Conservation (phyloP, 2,113 vertebrate species). For the Chunga burmeisteri region DNA sequence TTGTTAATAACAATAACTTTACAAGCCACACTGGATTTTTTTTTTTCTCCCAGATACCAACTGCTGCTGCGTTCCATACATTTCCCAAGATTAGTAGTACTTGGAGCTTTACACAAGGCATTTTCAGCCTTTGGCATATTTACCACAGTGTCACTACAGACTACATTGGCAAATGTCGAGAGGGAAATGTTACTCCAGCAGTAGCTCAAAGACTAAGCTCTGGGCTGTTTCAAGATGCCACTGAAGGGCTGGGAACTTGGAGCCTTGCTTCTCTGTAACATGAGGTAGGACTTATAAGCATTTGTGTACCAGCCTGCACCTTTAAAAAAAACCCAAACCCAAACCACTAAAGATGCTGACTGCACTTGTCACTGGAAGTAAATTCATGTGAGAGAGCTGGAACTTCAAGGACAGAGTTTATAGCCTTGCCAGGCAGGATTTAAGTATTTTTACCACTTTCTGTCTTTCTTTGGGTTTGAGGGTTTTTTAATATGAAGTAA, state of each 20-base stretch:
- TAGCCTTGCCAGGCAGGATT: background rate
- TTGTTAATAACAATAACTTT: background rate
- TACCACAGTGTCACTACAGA: background rate
- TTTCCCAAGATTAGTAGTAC: background rate
- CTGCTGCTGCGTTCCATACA: background rate
- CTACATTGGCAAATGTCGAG: background rate
- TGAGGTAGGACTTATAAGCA: background rate
- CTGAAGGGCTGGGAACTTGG: background rate
- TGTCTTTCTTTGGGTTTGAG: background rate
- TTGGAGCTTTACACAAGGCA: background rate
- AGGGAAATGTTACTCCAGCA: background rate
- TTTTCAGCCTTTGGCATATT: background rate
- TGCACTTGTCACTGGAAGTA: background rate
- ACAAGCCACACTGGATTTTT: background rate
- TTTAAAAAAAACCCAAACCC: background rate
- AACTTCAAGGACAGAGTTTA: background rate
- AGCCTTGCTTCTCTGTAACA: background rate
- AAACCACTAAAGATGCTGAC: background rate
- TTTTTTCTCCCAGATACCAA: background rate
- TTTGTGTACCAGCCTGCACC: background rate
- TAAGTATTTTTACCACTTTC: background rate
- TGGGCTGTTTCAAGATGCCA: background rate
- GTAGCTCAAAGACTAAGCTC: background rate
- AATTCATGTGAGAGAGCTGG: background rate
- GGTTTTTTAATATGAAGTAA: background rate